Percentiles rank a stretch among this genome's conserved stretches.
These are phyloP conservation scores for Drosophila subquinaria DNA, from an alignment of 2,888 invertebrate species.

Conservation along the genomic window DNA sequence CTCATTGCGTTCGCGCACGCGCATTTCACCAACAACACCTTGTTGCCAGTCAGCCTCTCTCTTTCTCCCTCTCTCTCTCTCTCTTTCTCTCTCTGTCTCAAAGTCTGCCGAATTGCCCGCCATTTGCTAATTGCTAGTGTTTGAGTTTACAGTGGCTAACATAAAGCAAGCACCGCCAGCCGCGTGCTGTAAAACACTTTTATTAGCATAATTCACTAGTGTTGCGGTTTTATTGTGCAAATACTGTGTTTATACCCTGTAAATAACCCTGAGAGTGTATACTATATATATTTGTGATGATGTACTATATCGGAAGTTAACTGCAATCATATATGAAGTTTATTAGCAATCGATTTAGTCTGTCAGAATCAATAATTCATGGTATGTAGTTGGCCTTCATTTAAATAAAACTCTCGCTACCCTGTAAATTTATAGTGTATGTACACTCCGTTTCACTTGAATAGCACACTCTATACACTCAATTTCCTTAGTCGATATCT, in stretches of 20 bases:
- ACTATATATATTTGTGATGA: neutral
- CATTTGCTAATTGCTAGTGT: slow-evolving; percentile 19
- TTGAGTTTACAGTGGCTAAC: slow-evolving; percentile 37
- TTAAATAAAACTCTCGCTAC: neutral
- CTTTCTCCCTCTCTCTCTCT: neutral
- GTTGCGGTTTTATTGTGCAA: slow-evolving; percentile 31
- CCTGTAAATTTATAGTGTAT: neutral
- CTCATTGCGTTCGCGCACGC: slow-evolving; percentile 40
- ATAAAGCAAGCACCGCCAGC: slow-evolving; percentile 26
- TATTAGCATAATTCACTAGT: slow-evolving; percentile 44
- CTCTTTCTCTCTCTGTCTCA: neutral
- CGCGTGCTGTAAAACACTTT: slow-evolving; percentile 25
- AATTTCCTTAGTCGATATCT: too few relatives aligned
- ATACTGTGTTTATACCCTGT: slow-evolving; percentile 22
- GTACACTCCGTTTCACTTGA: too few relatives aligned
- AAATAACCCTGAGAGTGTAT: neutral
- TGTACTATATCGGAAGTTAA: neutral
- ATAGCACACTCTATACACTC: too few relatives aligned
- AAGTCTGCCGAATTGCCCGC: slow-evolving; percentile 7
- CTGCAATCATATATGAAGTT: neutral
- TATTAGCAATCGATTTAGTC: neutral
- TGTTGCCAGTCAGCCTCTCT: slow-evolving; percentile 12
- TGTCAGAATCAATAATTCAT: neutral
- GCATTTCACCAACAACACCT: slow-evolving; percentile 15
- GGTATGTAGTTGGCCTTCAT: neutral